Evolutionary conservation across 2,113 vertebrate genomes (phyloP).

Genomic region (Catharus minimus): DNA sequence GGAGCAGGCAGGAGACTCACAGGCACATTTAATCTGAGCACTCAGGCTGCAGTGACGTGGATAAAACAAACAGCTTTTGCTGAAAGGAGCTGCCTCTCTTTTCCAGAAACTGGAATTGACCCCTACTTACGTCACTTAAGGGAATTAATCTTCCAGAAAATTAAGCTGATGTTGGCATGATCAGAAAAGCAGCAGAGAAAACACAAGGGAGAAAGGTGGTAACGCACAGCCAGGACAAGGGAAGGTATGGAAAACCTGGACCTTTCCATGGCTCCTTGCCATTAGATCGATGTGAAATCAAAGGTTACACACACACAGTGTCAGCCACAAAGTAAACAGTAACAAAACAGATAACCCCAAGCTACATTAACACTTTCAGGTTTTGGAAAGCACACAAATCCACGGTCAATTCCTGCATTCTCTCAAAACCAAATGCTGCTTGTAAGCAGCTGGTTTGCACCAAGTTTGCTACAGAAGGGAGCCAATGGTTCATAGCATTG

Average conservation of each 20-base stretch:
- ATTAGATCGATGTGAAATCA: not conserved
- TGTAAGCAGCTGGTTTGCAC: not conserved
- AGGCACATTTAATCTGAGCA: not conserved
- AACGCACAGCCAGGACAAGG: not conserved
- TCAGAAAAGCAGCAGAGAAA: not conserved
- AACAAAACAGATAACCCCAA: not conserved
- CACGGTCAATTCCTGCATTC: not conserved
- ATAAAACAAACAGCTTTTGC: constrained; percentile 25
- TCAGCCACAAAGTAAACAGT: not conserved
- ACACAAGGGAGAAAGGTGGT: not conserved
- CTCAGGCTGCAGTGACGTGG: not conserved
- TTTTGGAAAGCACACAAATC: not conserved
- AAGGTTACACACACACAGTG: not conserved
- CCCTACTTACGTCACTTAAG: not conserved
- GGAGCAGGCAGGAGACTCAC: not conserved
- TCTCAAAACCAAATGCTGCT: not conserved
- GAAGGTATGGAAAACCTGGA: not conserved
- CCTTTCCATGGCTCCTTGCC: not conserved
- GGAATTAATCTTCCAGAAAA: constrained; percentile 33
- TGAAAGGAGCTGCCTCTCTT: not conserved
- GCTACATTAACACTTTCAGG: not conserved
- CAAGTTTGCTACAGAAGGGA: not conserved
- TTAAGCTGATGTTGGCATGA: not conserved
- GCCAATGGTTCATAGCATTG: not conserved
- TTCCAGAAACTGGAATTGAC: not conserved